Base-by-base conservation (phyloP, 2,113 vertebrate species). In the Heloderma charlesbogerti region DNA sequence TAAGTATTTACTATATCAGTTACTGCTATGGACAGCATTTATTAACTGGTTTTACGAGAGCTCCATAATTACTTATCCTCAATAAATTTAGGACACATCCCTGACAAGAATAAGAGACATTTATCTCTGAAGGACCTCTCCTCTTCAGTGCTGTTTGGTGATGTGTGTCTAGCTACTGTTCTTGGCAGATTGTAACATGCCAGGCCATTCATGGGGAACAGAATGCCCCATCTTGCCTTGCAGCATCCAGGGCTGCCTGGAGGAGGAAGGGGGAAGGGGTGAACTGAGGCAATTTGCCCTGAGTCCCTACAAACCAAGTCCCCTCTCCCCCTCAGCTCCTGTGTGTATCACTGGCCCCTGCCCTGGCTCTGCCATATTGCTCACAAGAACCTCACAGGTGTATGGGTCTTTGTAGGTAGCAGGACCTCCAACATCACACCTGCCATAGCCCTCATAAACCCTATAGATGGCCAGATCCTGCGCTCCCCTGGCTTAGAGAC, bases 31-130 rank as follows among this genome's bases (percentile, higher is more conserved):
- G 10, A 22, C 92, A 2, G 51, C 0, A 2, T 63, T 63, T 25
- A 71, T 51, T n/a, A 37, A 81, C 6, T 87, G 20, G n/a, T 40
- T 86, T 71, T 72, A 7, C 18, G 79, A 88, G 51, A 75, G 92
- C 83, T 1, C 0, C 0, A 20, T 31, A 8, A 43, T 31, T 60
- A 37, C 51, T 93, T 45, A 88, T 87, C 60, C 37, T 67, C 1
- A 79, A 18, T 88, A 86, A 31, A 60, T 78, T 89, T 10, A 82
- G 88, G 87, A 1, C 29, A 77, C 66, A 67, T 93, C 25, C 69
- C 16, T 82, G 81, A 71, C 1, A 25, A 77, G 88, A 0, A 45
- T 15, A 0, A 1, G 45, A 80, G 48, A 54, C 29, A 5, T 80
- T 80, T 51, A 51, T 80, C 78, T 80, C 48, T 54, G 29, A 79